Base-by-base conservation (phyloP, 1,140 invertebrate genomes). In the Melitaea cinxia region DNA sequence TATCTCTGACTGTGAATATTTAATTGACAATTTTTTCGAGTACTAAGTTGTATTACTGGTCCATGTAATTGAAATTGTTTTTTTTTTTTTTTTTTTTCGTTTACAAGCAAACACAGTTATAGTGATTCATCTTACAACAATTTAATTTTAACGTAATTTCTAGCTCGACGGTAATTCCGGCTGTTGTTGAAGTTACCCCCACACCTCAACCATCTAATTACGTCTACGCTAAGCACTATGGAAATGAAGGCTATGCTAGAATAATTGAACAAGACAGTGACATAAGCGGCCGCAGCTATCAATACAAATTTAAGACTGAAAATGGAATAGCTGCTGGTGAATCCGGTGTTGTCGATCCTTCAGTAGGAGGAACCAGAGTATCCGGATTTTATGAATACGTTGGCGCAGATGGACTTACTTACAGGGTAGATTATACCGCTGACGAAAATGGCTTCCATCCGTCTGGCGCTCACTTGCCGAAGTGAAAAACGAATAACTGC, bases 381-480 rank as follows among this genome's bases (percentile, higher is more conserved):
- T 91, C 92, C 23, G 94, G 94, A 12, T 93, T 91, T 67, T 94
- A 93, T 63, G 92, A 93, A 73, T 94, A 93, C 63, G 85, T 92
- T 19, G 93, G 92, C 5, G 89, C 91, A 30, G 92, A 94, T 80
- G 92, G 92, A 39, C 73, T 91, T 30, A 85, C 89, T 17, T 92
- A 94, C 76, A 88, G 92, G 49, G 93, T 95, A 0, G 92, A 92
- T 53, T 95, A 94, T 67, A 89, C 91, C 9, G 94, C 94, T 71
- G 94, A 94, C 67, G 93, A 94, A 77, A 92, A 94, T 15, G 94
- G 94, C 12, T 95, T 93, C 85, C 91, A 92, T 67, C 92, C 94
- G 9, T 79, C 86, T 62, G 93, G 93, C 10, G 91, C 91, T 14
- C 92, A 93, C 73, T 78, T 91, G 50, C 89, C 89, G 23, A 59